Evolutionary conservation across 2,888 invertebrate genomes (phyloP).

Genomic region (Nudaria mundana): DNA sequence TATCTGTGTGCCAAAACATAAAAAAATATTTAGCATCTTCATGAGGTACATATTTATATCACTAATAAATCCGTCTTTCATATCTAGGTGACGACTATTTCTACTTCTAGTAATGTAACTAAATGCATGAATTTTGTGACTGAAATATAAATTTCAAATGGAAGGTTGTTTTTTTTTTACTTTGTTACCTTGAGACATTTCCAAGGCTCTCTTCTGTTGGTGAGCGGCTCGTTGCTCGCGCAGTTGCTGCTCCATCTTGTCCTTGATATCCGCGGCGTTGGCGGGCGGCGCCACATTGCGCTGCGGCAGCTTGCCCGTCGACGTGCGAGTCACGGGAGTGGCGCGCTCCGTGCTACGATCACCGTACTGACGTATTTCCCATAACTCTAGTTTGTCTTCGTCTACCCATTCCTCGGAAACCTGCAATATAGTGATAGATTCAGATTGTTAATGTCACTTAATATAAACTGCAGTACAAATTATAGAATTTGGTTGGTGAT

Average conservation of each 20-base stretch:
- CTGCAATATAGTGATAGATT: constrained; percentile 32
- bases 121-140: no score
- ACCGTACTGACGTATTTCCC: constrained; percentile 97
- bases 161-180: no score
- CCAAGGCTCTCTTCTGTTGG: constrained; percentile 91
- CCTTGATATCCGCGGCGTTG: constrained; percentile 89
- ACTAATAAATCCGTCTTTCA: neutral
- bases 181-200: constrained; percentile 84
- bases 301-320: constrained; percentile 86
- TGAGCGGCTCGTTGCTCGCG: constrained; percentile 93
- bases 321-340: constrained; percentile 90
- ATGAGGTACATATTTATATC: no score
- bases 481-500: no score
- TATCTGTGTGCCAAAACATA: constrained; percentile 40
- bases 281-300: constrained; percentile 73
- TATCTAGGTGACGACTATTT: no score
- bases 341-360: constrained; percentile 87
- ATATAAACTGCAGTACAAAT: no score
- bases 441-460: no score
- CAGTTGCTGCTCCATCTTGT: constrained; percentile 95
- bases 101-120: no score
- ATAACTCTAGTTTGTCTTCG: constrained; percentile 96
- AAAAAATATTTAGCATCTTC: neutral
- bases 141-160: no score
- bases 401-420: constrained; percentile 98